Conservation (phyloP, 1,140 invertebrate genomes). For the Drosophila auraria region DNA sequence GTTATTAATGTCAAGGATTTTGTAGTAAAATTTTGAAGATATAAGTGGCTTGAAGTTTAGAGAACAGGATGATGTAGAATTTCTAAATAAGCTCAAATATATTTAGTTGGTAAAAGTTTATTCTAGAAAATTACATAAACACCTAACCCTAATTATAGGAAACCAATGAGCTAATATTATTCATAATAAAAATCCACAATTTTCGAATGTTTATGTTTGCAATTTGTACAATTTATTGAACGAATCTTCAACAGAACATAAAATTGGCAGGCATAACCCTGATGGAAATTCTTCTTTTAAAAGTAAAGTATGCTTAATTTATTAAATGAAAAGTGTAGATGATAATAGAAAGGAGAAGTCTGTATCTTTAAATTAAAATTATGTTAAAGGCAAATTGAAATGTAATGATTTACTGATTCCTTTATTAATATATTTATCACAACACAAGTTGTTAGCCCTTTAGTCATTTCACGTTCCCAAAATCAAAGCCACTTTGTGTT, state of each 20-base stretch:
- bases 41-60: too few species aligned
- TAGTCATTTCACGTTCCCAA: background rate
- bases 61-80: too few species aligned
- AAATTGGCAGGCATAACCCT: background rate
- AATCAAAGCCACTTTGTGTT: slow-evolving; percentile 1
- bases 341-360: too few species aligned
- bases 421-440: background rate
- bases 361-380: too few species aligned
- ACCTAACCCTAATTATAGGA: background rate
- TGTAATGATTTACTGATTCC: background rate
- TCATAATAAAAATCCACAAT: background rate
- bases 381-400: too few species aligned
- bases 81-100: too few species aligned
- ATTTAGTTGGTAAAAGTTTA: too few species aligned
- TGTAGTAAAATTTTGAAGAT: too few species aligned
- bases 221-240: slow-evolving; percentile 6
- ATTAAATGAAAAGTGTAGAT: background rate
- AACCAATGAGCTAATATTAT: slow-evolving; percentile 4
- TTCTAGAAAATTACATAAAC: too few species aligned
- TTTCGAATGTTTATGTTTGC: slow-evolving; percentile 3
- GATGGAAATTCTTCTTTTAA: background rate
- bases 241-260: slow-evolving; percentile 11
- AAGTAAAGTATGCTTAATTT: background rate
- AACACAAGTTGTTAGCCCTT: background rate
- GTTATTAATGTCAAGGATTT: too few species aligned